These are phyloP conservation scores for Drepanosiphum platanoidis DNA, from an alignment of 2,888 invertebrate species.

Conservation along the genomic window DNA sequence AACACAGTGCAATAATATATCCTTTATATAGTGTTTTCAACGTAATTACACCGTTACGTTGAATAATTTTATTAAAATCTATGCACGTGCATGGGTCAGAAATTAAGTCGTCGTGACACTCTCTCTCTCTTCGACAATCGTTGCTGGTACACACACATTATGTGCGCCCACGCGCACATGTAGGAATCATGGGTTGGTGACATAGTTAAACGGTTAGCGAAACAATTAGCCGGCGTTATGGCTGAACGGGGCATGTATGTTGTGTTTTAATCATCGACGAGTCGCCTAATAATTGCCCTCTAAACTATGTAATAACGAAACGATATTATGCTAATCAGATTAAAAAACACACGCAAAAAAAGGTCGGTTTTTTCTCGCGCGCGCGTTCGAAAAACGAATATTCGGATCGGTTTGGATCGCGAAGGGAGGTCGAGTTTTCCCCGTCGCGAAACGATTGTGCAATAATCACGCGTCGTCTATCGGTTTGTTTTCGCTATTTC, in stretches of 20 bases:
- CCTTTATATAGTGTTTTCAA: neutral
- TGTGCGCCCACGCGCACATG: no score
- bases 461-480: no score
- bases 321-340: neutral
- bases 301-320: neutral
- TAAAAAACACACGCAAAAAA: neutral
- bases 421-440: neutral
- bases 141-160: no score
- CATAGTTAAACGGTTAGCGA: conserved; percentile 13
- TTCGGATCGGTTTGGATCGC: no score
- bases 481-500: no score
- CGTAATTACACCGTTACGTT: neutral
- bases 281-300: neutral
- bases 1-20: neutral
- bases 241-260: neutral
- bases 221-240: conserved; percentile 22
- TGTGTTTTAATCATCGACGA: neutral
- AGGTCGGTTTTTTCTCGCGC: neutral
- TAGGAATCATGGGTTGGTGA: conserved; percentile 39
- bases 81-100: neutral
- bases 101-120: no score
- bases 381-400: neutral
- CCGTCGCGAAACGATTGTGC: neutral
- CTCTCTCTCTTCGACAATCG: no score
- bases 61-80: conserved; percentile 4